phyloP scores from a whole-genome alignment of 92 coral and sea anemone genomes.

The Umimayanthus chanpuru region DNA sequence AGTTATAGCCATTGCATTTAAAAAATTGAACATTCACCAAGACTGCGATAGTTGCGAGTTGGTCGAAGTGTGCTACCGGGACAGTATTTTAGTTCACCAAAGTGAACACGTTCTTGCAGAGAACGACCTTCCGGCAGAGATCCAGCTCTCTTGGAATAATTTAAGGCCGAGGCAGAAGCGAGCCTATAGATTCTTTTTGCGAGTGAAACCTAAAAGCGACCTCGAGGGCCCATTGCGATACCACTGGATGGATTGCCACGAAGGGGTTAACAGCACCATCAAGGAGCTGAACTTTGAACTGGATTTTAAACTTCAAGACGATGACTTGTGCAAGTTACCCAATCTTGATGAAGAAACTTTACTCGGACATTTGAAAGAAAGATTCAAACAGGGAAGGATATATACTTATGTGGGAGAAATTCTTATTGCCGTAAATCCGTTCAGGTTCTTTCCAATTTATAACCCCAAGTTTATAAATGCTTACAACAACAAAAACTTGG shows the following conservation, averaged over 20 bases:
- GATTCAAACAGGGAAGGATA: slow-evolving; percentile 89
- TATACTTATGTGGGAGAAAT: slow-evolving; percentile 99
- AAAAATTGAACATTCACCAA: slow-evolving; percentile 80
- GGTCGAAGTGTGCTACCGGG: slow-evolving; percentile 97
- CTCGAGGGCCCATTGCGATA: slow-evolving; percentile 69
- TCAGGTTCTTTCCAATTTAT: slow-evolving; percentile 97
- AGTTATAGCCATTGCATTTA: slow-evolving; percentile 77
- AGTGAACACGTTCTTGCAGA: slow-evolving; percentile 80
- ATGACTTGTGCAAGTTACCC: slow-evolving; percentile 88
- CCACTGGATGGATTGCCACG: slow-evolving; percentile 99
- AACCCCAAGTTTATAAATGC: slow-evolving; percentile 93
- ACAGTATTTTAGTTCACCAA: slow-evolving; percentile 81
- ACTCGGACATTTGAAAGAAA: slow-evolving; percentile 77
- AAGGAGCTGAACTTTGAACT: slow-evolving; percentile 75
- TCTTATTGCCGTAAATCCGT: slow-evolving; percentile 95
- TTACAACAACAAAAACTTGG: slow-evolving; percentile 86
- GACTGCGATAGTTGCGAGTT: slow-evolving; percentile 87
- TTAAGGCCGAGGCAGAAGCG: slow-evolving; percentile 80
- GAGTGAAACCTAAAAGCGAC: slow-evolving; percentile 72
- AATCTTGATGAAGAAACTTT: slow-evolving; percentile 88
- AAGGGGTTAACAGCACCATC: slow-evolving; percentile 66
- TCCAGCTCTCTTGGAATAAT: slow-evolving; percentile 83
- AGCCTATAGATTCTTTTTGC: slow-evolving; percentile 80
- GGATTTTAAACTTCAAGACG: slow-evolving; percentile 81
- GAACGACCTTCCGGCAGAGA: slow-evolving; percentile 83